Conservation (phyloP, 2,797 vertebrate genomes). For the Todus mexicanus region DNA sequence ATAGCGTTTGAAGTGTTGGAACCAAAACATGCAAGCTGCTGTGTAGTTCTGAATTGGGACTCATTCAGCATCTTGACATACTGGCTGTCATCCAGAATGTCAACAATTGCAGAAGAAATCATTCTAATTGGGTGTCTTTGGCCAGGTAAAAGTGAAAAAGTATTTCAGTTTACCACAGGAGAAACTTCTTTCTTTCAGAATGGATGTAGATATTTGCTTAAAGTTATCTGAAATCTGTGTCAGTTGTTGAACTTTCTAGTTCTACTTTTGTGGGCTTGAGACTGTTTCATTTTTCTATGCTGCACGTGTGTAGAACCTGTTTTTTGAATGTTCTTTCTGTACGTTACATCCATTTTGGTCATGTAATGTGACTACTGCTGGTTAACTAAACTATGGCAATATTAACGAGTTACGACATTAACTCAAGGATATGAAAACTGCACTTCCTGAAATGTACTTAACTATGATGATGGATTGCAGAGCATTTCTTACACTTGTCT, state of each 20-base stretch:
- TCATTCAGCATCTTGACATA: not conserved
- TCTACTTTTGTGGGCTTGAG: slow-evolving; percentile 54
- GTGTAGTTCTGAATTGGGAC: not conserved
- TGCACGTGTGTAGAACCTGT: slow-evolving; percentile 59
- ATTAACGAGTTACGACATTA: slow-evolving; percentile 34
- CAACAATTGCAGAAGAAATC: not conserved
- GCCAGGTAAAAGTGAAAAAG: not conserved
- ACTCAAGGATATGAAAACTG: slow-evolving; percentile 47
- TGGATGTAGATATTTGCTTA: slow-evolving; percentile 64
- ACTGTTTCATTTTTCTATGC: slow-evolving; percentile 23
- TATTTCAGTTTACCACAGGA: slow-evolving; percentile 53
- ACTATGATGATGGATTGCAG: slow-evolving; percentile 54
- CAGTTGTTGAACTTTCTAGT: slow-evolving; percentile 23
- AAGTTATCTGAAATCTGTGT: slow-evolving; percentile 40
- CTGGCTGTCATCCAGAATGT: not conserved
- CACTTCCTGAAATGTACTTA: slow-evolving; percentile 62
- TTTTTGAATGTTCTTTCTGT: slow-evolving; percentile 51
- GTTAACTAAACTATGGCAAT: not conserved
- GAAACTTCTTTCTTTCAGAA: slow-evolving; percentile 61
- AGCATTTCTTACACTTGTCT: slow-evolving; percentile 9
- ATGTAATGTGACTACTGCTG: slow-evolving; percentile 8
- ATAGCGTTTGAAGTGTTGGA: not conserved
- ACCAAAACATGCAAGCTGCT: not conserved
- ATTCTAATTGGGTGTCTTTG: not conserved
- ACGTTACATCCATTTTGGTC: slow-evolving; percentile 45